phyloP scores from a whole-genome alignment of 2,888 invertebrate genomes.

The Dromius quadrimaculatus region DNA sequence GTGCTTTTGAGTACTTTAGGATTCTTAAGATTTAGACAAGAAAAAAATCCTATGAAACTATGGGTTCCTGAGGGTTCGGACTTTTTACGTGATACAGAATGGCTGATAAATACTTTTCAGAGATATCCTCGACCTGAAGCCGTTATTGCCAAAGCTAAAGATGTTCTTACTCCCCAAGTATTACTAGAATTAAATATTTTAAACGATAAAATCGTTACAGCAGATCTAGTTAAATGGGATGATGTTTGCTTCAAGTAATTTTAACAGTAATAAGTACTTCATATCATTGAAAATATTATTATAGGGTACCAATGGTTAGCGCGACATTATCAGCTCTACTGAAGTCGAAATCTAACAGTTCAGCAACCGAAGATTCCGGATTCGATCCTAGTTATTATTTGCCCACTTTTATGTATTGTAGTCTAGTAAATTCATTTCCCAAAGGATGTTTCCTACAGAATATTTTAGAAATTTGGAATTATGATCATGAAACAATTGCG shows the following conservation, averaged over 20 bases:
- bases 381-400: conserved; percentile 73
- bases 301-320: conserved; percentile 62
- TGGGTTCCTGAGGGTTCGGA: conserved; percentile 82
- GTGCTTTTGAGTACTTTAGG: conserved; percentile 74
- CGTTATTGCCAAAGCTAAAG: conserved; percentile 74
- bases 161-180: conserved; percentile 75
- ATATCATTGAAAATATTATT: not conserved
- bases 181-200: conserved; percentile 66
- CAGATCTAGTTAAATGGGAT: conserved; percentile 62
- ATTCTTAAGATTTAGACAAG: conserved; percentile 75
- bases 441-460: conserved; percentile 74
- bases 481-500: conserved; percentile 69
- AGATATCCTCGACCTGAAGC: conserved; percentile 74
- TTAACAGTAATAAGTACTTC: not conserved
- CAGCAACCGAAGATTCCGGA: conserved; percentile 51
- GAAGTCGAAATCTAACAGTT: conserved; percentile 4
- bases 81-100: conserved; percentile 77
- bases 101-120: conserved; percentile 77
- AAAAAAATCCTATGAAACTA: conserved; percentile 80
- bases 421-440: conserved; percentile 73
- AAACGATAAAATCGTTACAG: conserved; percentile 54
- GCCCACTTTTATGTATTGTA: conserved; percentile 73
- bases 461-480: conserved; percentile 79
- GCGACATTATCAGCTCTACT: conserved; percentile 16
- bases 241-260: conserved; percentile 71